phyloP scores from a whole-genome alignment of 2,797 vertebrate species.

The Lacerta agilis region DNA sequence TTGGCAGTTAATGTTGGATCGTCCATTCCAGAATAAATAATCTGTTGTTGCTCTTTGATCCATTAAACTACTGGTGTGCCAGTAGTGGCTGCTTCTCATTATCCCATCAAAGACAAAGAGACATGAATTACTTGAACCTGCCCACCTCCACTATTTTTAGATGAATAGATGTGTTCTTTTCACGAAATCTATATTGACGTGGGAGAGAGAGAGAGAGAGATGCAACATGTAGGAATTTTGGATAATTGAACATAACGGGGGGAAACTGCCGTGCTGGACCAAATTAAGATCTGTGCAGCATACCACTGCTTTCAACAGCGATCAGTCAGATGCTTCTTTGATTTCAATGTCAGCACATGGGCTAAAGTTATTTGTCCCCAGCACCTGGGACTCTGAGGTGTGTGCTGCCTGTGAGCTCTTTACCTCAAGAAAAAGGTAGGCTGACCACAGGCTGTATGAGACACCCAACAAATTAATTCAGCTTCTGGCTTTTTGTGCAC shows the following conservation, averaged over 20 bases:
- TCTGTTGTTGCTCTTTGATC: not conserved
- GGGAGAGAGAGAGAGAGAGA: too few relatives aligned
- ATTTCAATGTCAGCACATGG: not conserved
- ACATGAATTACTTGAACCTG: not conserved
- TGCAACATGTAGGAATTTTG: not conserved
- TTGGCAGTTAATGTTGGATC: not conserved
- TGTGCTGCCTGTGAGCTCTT: not conserved
- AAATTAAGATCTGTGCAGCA: not conserved
- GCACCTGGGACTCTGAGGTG: not conserved
- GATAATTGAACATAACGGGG: not conserved
- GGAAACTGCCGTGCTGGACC: not conserved
- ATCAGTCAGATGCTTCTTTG: not conserved
- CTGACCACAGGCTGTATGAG: too few relatives aligned
- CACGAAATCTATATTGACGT: not conserved
- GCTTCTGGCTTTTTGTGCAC: too few relatives aligned
- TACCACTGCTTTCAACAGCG: not conserved
- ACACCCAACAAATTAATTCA: too few relatives aligned
- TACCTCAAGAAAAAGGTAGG: too few relatives aligned
- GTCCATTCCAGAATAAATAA: not conserved
- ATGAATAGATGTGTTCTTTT: not conserved
- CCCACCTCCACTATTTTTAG: not conserved
- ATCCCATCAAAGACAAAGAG: slow-evolving; percentile 5
- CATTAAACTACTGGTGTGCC: not conserved
- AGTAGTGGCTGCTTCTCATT: not conserved
- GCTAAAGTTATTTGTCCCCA: not conserved